Evolutionary conservation across 2,888 invertebrate species (phyloP).

Genomic region (Priocnemis perturbator): DNA sequence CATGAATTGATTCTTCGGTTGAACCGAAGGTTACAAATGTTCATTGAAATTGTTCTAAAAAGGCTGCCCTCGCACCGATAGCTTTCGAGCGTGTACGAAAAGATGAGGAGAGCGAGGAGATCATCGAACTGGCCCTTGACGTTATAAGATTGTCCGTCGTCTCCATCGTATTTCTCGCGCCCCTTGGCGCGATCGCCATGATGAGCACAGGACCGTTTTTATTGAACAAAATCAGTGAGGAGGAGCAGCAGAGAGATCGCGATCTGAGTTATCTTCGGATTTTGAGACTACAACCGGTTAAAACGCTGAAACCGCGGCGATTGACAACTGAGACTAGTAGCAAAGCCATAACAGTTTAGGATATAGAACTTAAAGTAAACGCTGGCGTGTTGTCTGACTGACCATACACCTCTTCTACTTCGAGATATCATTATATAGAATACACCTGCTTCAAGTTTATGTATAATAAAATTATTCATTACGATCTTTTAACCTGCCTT

Average conservation of each 20-base stretch:
- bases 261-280: conserved; percentile 52
- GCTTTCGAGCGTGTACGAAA: conserved; percentile 73
- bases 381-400: too few species aligned
- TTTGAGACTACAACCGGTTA: conserved; percentile 53
- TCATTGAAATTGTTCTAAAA: background rate
- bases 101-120: too few species aligned
- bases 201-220: conserved; percentile 64
- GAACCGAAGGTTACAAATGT: background rate
- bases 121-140: conserved; percentile 63
- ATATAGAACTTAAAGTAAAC: too few species aligned
- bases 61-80: conserved; percentile 83
- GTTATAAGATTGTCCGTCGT: conserved; percentile 63
- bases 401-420: too few species aligned
- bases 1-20: too few species aligned
- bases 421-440: too few species aligned
- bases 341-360: too few species aligned
- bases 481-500: too few species aligned
- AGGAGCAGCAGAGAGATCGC: conserved; percentile 51
- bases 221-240: conserved; percentile 56
- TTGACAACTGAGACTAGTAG: too few species aligned
- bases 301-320: background rate
- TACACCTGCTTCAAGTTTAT: too few species aligned
- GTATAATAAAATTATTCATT: too few species aligned
- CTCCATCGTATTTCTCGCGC: conserved; percentile 65
- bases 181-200: conserved; percentile 65